Evolutionary conservation across 1,140 invertebrate genomes (phyloP), one percentile per base, ranked within the genome.

Genomic region (Zophobas atratus): DNA sequence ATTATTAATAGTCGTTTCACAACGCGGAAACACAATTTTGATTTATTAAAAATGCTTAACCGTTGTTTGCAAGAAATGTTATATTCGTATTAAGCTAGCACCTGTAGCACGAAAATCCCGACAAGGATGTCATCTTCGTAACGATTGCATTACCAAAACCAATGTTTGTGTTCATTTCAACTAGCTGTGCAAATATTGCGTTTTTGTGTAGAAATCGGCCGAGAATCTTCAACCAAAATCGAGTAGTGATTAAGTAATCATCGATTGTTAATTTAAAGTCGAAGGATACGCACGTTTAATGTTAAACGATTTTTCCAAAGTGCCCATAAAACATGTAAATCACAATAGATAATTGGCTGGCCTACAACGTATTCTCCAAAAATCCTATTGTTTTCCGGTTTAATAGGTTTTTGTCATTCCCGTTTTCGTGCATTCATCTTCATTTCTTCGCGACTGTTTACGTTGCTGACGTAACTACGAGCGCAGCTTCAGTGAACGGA

Each of bases 1-100:
- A 41, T 5, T 38, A 67, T 67, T 67, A 67, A 67, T 63, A 63
- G n/a, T 67, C 20, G 60, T 67, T 67, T 67, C 60, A 43, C 60
- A 67, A 67, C 39, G 60, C 60, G 60, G 60, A 67, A 67, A 43
- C 38, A 8, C 33, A 43, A 43, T 67, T 67, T 67, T 43, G 39
- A 67, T 33, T 67, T 41, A 67, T 67, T 67, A 5, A 43, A 67
- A 67, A 67, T 46, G 41, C 20, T 43, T 43, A 32, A 32, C 39
- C 6, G 60, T 32, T 67, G 60, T 67, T 43, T 67, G 33, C 60
- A 60, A 60, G 34, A 46, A 46, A 46, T 46, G 43, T 3, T 8
- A 46, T 60, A 20, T 6, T 60, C 8, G 33, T 39, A 60, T 60
- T 60, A 38, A 60, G 56, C 34, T 35, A 60, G 33, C 38, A 60